These are phyloP conservation scores for Nomada ruficornis DNA, from an alignment of 2,888 invertebrate genomes.

Conservation along the genomic window DNA sequence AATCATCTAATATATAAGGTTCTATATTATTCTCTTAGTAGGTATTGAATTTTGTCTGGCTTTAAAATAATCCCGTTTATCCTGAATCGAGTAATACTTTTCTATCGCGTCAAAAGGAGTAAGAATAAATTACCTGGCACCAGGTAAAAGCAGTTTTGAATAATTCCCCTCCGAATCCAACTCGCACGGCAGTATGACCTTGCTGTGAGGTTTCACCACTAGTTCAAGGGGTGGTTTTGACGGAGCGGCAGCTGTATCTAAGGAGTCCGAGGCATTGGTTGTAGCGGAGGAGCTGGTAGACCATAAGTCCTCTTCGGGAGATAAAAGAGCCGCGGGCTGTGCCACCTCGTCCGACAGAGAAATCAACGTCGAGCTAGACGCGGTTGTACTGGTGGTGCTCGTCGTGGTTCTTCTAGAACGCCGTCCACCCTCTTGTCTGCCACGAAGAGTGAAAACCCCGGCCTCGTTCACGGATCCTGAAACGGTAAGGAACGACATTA, in stretches of 20 bases:
- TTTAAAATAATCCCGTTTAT: too few species aligned
- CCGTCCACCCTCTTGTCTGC: conserved; percentile 79
- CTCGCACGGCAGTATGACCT: conserved; percentile 82
- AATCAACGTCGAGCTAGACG: conserved; percentile 76
- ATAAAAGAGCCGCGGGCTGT: conserved; percentile 81
- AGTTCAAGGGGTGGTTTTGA: conserved; percentile 78
- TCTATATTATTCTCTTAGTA: too few species aligned
- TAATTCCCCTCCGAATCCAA: conserved; percentile 82
- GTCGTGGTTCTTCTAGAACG: conserved; percentile 77
- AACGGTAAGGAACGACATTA: conserved; percentile 55
- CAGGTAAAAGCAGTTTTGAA: conserved; percentile 78
- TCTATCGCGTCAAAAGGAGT: conserved; percentile 28
- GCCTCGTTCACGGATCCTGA: conserved; percentile 82
- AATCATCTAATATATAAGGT: too few species aligned
- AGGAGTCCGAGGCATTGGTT: conserved; percentile 71
- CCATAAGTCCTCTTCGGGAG: conserved; percentile 80
- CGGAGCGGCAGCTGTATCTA: conserved; percentile 68
- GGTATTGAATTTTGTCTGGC: too few species aligned
- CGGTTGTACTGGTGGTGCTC: conserved; percentile 70
- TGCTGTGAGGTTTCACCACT: conserved; percentile 81
- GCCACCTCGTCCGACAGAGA: conserved; percentile 76
- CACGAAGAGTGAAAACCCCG: conserved; percentile 80
- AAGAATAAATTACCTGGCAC: conserved; percentile 76
- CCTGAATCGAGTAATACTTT: background rate
- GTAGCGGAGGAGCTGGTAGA: conserved; percentile 76